phyloP scores from a whole-genome alignment of 2,888 invertebrate species.

The Timandra comae region DNA sequence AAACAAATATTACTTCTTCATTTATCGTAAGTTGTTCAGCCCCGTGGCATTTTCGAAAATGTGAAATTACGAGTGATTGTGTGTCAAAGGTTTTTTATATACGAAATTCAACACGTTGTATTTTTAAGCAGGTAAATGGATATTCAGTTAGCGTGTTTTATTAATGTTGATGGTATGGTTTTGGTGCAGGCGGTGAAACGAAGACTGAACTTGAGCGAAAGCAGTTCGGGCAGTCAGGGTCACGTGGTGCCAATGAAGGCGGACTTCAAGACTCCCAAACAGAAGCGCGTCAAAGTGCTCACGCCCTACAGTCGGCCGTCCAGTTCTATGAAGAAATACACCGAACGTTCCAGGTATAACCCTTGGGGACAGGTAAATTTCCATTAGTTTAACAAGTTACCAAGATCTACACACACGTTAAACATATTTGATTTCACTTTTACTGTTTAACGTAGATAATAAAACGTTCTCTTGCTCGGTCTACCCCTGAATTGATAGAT shows the following conservation, averaged over 20 bases:
- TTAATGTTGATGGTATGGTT: constrained; percentile 11
- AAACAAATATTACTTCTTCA: too few relatives aligned
- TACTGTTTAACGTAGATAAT: too few relatives aligned
- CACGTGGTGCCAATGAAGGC: constrained; percentile 79
- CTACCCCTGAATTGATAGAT: too few relatives aligned
- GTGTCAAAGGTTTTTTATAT: too few relatives aligned
- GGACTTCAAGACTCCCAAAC: constrained; percentile 81
- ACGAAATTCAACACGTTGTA: too few relatives aligned
- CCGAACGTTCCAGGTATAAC: constrained; percentile 71
- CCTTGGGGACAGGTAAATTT: constrained; percentile 43
- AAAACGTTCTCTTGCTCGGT: too few relatives aligned
- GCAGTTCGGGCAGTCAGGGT: constrained; percentile 75
- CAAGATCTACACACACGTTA: too few relatives aligned
- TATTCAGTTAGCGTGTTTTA: neutral
- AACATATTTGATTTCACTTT: too few relatives aligned
- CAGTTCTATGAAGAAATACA: constrained; percentile 75
- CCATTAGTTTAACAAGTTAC: too few relatives aligned
- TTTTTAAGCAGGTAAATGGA: neutral
- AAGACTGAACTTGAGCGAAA: constrained; percentile 84
- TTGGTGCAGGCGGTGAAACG: constrained; percentile 83
- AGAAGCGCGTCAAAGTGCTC: constrained; percentile 72
- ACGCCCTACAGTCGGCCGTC: constrained; percentile 70
- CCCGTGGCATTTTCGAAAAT: too few relatives aligned
- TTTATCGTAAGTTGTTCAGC: too few relatives aligned
- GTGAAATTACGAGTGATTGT: too few relatives aligned